Evolutionary conservation across 2,113 vertebrate genomes (phyloP).

Genomic region (Hiodon tergisus): DNA sequence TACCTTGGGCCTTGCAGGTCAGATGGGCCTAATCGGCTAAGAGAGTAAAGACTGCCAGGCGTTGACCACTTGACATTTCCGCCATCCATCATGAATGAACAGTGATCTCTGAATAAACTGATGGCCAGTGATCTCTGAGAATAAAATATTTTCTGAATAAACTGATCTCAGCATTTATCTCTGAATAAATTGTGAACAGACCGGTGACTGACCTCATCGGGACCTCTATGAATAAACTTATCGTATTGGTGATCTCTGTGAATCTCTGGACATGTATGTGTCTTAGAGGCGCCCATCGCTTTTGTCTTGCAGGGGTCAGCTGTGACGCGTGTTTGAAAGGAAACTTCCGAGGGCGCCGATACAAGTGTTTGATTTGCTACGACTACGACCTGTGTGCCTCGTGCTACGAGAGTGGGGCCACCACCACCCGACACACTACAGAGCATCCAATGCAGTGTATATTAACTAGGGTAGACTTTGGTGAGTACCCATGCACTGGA

Average conservation of each 20-base stretch:
- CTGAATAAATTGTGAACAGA: no score
- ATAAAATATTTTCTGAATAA: no score
- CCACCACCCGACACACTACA: constrained; percentile 93
- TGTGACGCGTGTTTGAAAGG: constrained; percentile 99
- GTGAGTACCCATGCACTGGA: constrained; percentile 61
- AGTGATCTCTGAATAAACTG: no score
- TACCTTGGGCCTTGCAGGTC: no score
- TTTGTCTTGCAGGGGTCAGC: constrained; percentile 86
- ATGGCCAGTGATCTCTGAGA: no score
- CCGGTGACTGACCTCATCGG: no score
- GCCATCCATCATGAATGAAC: no score
- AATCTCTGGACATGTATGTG: neutral
- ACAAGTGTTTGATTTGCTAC: constrained; percentile 99
- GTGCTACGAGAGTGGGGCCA: constrained; percentile 98
- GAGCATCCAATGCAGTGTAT: constrained; percentile 99
- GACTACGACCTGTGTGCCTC: constrained; percentile 98
- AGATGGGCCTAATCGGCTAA: no score
- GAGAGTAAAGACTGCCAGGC: no score
- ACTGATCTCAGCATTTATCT: no score
- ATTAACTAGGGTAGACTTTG: constrained; percentile 99
- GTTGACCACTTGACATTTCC: no score
- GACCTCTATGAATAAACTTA: no score
- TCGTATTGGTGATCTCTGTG: neutral
- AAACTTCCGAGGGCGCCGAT: constrained; percentile 93
- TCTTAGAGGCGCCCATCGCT: constrained; percentile 17